Evolutionary conservation across 2,113 vertebrate species (phyloP).

Genomic region (Pionites leucogaster): DNA sequence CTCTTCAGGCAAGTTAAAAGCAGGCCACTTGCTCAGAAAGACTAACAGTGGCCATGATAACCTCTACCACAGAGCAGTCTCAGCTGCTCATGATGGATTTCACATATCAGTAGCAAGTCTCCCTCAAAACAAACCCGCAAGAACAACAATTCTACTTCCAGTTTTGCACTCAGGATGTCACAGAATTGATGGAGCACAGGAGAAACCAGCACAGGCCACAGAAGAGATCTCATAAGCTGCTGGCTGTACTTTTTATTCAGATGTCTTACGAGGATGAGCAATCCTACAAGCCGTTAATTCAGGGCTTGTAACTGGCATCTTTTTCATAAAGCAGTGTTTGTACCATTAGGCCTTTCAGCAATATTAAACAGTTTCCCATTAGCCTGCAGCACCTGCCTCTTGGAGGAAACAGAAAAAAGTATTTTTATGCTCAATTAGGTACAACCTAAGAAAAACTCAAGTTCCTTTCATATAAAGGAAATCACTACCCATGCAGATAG

Average conservation of each 20-base stretch:
- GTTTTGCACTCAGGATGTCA: background rate
- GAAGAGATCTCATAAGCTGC: accelerated
- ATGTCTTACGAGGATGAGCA: background rate
- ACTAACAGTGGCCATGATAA: background rate
- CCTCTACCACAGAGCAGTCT: background rate
- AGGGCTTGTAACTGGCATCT: background rate
- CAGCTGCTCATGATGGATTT: background rate
- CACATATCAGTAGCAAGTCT: background rate
- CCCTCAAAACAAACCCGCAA: background rate
- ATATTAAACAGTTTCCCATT: background rate
- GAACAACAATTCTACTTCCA: background rate
- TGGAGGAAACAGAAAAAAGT: background rate
- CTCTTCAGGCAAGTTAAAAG: background rate
- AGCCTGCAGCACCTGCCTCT: slow-evolving; percentile 16
- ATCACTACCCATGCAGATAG: background rate
- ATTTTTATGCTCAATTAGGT: background rate
- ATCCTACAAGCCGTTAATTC: background rate
- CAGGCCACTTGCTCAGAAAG: background rate
- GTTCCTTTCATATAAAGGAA: background rate
- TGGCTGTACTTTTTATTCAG: background rate
- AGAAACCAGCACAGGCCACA: background rate
- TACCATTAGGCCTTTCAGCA: background rate
- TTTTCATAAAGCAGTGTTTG: background rate
- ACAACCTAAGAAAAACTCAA: background rate
- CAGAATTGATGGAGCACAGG: background rate